phyloP scores from a whole-genome alignment of 2,113 vertebrate species.

The Caloenas nicobarica region DNA sequence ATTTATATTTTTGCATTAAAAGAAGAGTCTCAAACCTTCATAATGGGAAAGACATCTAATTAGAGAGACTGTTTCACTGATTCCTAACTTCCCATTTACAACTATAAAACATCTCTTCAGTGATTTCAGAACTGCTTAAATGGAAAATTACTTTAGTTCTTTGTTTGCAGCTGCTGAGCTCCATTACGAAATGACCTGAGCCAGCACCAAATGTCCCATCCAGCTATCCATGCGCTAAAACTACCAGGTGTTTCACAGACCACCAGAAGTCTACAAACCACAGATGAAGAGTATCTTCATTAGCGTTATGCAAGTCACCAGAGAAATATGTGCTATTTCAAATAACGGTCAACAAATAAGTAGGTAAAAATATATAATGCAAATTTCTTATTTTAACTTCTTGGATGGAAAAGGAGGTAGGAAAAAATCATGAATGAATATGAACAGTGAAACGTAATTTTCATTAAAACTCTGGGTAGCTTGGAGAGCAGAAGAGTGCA shows the following conservation, averaged over 20 bases:
- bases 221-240: not conserved
- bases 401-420: not conserved
- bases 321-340: not conserved
- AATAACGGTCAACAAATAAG: not conserved
- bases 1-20: not conserved
- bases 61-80: not conserved
- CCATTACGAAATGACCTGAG: not conserved
- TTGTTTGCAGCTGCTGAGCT: constrained; percentile 29
- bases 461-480: not conserved
- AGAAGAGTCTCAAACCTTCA: not conserved
- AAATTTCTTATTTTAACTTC: not conserved
- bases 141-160: constrained; percentile 23
- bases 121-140: constrained; percentile 17
- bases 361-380: not conserved
- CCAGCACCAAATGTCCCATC: constrained; percentile 3
- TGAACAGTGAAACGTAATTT: not conserved
- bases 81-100: not conserved
- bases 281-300: not conserved
- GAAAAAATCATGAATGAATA: not conserved
- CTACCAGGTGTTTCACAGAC: constrained; percentile 15
- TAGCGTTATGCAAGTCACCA: not conserved
- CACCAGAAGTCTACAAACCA: constrained; percentile 3
- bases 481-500: not conserved
- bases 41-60: not conserved
- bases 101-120: not conserved